Evolutionary conservation across 2,888 invertebrate genomes (phyloP).

Genomic region (Chrysolina oricalcia): DNA sequence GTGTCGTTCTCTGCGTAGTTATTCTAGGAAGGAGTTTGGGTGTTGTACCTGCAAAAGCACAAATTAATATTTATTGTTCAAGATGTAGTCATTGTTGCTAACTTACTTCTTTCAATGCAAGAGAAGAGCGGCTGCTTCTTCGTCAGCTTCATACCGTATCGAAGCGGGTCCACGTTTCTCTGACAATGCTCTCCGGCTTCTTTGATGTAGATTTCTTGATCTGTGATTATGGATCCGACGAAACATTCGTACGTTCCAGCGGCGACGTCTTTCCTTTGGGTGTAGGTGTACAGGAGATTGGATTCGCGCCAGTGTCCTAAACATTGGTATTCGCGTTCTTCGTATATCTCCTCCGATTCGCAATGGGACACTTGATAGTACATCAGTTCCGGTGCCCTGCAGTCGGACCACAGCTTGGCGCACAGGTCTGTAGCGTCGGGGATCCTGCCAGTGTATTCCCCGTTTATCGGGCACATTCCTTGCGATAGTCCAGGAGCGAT

Average conservation of each 20-base stretch:
- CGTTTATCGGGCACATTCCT: slow-evolving; percentile 78
- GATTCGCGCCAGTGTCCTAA: slow-evolving; percentile 80
- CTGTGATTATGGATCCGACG: slow-evolving; percentile 76
- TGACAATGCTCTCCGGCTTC: slow-evolving; percentile 81
- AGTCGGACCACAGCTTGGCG: slow-evolving; percentile 79
- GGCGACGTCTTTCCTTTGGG: slow-evolving; percentile 77
- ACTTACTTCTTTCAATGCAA: slow-evolving; percentile 60
- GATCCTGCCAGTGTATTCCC: slow-evolving; percentile 78
- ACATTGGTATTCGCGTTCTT: slow-evolving; percentile 79
- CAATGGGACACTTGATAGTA: slow-evolving; percentile 79
- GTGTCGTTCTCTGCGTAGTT: slow-evolving; percentile 40
- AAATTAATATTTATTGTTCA: neutral
- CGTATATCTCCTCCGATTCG: slow-evolving; percentile 75
- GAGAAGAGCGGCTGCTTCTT: slow-evolving; percentile 68
- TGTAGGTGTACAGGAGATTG: slow-evolving; percentile 78
- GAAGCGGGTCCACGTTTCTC: slow-evolving; percentile 75
- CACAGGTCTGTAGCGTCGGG: slow-evolving; percentile 77
- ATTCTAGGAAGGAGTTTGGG: slow-evolving; percentile 37
- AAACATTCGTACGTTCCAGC: slow-evolving; percentile 78
- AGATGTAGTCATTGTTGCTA: neutral
- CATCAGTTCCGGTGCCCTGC: slow-evolving; percentile 79
- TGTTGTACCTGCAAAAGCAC: slow-evolving; percentile 39
- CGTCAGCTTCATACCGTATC: slow-evolving; percentile 78
- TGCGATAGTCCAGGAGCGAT: slow-evolving; percentile 54
- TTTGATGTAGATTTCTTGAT: slow-evolving; percentile 78